Base-by-base conservation (phyloP, 1,140 invertebrate species). In the Dendroctonus valens region DNA sequence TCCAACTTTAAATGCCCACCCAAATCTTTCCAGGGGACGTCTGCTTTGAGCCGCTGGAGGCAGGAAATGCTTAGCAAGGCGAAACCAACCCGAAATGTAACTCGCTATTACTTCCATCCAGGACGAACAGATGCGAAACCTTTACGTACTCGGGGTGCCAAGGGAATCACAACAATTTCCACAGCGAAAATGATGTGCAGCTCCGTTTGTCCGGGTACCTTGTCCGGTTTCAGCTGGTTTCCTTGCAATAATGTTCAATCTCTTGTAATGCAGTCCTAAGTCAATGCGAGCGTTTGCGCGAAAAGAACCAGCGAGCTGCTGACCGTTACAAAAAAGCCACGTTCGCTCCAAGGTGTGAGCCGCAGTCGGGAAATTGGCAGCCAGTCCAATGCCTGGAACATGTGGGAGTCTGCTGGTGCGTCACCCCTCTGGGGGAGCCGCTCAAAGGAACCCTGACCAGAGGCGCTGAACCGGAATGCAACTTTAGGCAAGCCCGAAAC, bases 161-260 rank as follows among this genome's bases (percentile, higher is more conserved):
- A 44, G 89, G 91, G 50, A 95, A 93, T 73, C 88, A 92, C 73
- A 97, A 97, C 79, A 90, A 93, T 72, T 97, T 97, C 83, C 86
- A 90, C 41, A 90, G 86, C 42, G 87, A 91, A n/a, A 69, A 81
- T 87, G 11, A 89, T 92, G 68, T 97, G 95, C 78, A 88, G 90
- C 70, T 81, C 85, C 5, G 87, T 92, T 4, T 96, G 93, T 77
- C 91, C 90, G 67, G 85, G 81, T 88, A 74, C 9, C 41, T 8
- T 42, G 5, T 26, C 58, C 38, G 41, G 0, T 41, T 49, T 59
- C n/a, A 5, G 44, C 40, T n/a, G 4, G 8, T 42, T 4, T 5
- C 40, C 14, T 11, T 40, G 7, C 2, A 51, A 3, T 51, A 51
- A 12, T 46, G 4, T 46, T 46, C 4, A 12, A 11, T 52, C 26